phyloP scores from a whole-genome alignment of 2,113 vertebrate species.

The Chascanopsetta lugubris region DNA sequence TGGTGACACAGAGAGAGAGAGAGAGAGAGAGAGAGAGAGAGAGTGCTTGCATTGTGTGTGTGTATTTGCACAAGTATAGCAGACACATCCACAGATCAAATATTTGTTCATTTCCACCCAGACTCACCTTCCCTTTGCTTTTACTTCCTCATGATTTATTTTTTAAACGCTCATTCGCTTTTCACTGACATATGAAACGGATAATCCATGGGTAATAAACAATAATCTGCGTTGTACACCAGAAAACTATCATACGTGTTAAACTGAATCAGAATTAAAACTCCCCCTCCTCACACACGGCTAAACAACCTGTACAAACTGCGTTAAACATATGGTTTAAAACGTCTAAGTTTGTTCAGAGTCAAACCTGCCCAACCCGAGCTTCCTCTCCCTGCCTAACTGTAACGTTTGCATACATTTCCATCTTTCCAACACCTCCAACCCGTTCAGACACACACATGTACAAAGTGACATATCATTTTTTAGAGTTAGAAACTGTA shows the following conservation, averaged over 20 bases:
- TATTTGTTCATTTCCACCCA: conserved; percentile 39
- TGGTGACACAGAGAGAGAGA: not conserved
- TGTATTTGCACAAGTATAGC: not conserved
- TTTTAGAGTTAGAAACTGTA: not conserved
- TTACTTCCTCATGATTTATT: not conserved
- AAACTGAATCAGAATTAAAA: not conserved
- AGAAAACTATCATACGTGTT: not conserved
- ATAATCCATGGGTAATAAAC: not conserved
- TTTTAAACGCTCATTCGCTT: not conserved
- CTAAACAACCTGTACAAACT: not conserved
- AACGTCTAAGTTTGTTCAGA: too few species aligned
- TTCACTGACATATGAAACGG: not conserved
- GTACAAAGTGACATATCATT: not conserved
- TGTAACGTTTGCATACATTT: conserved; percentile 56
- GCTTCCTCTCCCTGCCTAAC: not conserved
- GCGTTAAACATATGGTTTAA: not conserved
- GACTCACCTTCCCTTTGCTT: conserved; percentile 18
- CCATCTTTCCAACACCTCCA: conserved; percentile 23
- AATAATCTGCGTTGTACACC: not conserved
- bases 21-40: not conserved
- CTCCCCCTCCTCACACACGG: not conserved
- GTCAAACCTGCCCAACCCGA: too few species aligned
- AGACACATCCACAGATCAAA: conserved; percentile 30
- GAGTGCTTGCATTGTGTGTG: not conserved
- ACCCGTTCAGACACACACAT: not conserved